Percentiles rank a stretch among this genome's conserved stretches.
These are phyloP conservation scores for Merops nubicus DNA, from an alignment of 2,113 vertebrate species.

Conservation along the genomic window DNA sequence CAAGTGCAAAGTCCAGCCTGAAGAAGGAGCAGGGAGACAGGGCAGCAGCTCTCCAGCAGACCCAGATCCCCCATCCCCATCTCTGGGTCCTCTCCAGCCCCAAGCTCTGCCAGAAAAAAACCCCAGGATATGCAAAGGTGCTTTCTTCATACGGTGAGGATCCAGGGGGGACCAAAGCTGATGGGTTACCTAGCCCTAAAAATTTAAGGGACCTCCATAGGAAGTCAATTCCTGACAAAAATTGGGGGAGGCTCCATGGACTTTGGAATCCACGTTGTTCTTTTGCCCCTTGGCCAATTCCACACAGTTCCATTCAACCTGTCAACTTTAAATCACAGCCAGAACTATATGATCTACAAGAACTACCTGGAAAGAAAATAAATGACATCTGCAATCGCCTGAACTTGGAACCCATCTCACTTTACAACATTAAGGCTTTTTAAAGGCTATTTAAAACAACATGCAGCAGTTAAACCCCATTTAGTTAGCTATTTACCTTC, in stretches of 20 bases:
- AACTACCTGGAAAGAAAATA: constrained; percentile 57
- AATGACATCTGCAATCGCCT: background rate
- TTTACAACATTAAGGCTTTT: background rate
- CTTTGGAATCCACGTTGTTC: background rate
- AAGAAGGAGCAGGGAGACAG: background rate
- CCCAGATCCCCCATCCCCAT: background rate
- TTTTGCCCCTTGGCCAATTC: background rate
- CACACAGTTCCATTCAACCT: background rate
- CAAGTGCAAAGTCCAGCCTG: fast-evolving
- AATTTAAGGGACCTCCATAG: fast-evolving
- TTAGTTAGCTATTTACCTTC: background rate
- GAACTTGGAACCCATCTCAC: background rate
- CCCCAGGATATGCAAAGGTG: background rate
- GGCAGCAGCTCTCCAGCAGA: background rate
- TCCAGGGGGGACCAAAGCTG: fast-evolving
- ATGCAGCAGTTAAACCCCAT: background rate
- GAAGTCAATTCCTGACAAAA: background rate
- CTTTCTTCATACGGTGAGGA: fast-evolving
- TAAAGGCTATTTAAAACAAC: constrained; percentile 18
- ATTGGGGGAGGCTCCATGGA: fast-evolving
- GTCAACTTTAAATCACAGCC: background rate
- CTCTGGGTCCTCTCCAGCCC: background rate
- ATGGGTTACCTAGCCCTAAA: background rate
- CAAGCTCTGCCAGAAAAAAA: background rate
- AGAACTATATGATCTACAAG: background rate